Base-by-base conservation (phyloP, 1,140 invertebrate genomes). In the Cyrtorhinus lividipennis region DNA sequence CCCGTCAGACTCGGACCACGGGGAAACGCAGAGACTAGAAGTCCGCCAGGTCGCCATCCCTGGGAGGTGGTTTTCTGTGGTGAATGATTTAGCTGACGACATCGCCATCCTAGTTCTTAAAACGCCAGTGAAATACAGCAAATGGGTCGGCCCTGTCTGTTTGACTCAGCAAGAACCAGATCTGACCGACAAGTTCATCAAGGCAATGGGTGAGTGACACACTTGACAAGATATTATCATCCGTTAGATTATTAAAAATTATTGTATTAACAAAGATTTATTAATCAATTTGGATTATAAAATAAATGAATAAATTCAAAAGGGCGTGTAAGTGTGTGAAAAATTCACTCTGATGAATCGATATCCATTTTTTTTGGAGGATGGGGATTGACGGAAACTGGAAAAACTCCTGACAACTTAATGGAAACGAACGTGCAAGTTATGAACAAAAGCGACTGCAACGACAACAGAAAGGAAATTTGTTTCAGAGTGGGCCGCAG, bases 371-470 rank as follows among this genome's bases (percentile, higher is more conserved):
- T 57, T 57, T 23, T 18, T 57, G 1, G 15, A 57, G 56, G 56
- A 22, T 57, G 56, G 56, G 56, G 56, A 2, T 2, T 57, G 2
- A 57, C 20, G 20, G 56, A 57, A 24, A 1, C 2, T 57, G 24
- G 56, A 13, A n/a, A n/a, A n/a, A 57, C n/a, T 2, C 56, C 56
- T 24, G 56, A 57, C 24, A 57, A 57, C 13, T 24, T 57, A 15
- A 20, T 23, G 56, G 24, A 20, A 24, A 24, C 56, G 1, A 57
- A 24, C 5, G 20, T 57, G 20, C 24, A 23, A 15, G 56, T 57
- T 15, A 5, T 57, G 56, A 24, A 57, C 56, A 57, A 24, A 20
- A 24, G 15, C 56, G 59, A 64, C 25, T 70, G 68, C 48, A 66
- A 38, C 15, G 30, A 38, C 15, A 38, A 38, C 15, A 15, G 5